Percentiles rank a stretch among this genome's conserved stretches.
These are phyloP conservation scores for Poeciliopsis infans DNA, from an alignment of 2,797 vertebrate genomes.

Conservation along the genomic window DNA sequence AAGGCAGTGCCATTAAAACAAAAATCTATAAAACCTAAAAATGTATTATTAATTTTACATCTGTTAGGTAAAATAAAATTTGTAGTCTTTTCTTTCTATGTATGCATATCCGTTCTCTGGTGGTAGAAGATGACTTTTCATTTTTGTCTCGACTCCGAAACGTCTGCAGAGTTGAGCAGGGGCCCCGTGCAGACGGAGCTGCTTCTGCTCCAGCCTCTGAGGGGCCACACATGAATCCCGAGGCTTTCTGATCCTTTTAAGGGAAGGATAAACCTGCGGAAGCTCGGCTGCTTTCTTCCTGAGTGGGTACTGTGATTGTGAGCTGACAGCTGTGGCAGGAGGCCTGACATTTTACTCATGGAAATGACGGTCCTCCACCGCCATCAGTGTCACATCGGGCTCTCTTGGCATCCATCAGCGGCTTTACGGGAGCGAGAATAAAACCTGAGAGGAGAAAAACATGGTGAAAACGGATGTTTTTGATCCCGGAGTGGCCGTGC, in stretches of 20 bases:
- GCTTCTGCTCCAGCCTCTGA: slow-evolving; percentile 16
- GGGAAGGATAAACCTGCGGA: slow-evolving; percentile 23
- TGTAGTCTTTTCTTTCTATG: neutral
- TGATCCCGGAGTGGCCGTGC: slow-evolving; percentile 62
- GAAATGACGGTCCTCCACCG: slow-evolving; percentile 72
- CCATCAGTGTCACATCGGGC: slow-evolving; percentile 76
- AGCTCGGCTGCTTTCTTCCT: slow-evolving; percentile 3
- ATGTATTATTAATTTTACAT: neutral
- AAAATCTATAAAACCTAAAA: neutral
- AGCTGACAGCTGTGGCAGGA: slow-evolving; percentile 67
- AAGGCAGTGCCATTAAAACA: too few species aligned
- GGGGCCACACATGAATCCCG: slow-evolving; percentile 55
- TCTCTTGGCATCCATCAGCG: slow-evolving; percentile 68
- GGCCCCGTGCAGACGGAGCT: neutral
- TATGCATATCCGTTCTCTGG: neutral
- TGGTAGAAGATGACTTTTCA: neutral
- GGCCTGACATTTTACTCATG: slow-evolving; percentile 77
- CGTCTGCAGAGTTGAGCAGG: neutral
- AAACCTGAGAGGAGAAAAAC: slow-evolving; percentile 28
- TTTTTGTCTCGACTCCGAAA: slow-evolving; percentile 6
- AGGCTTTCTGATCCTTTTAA: slow-evolving; percentile 34
- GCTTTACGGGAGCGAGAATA: slow-evolving; percentile 50
- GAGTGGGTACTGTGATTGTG: slow-evolving; percentile 8
- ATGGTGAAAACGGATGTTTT: slow-evolving; percentile 73
- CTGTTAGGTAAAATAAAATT: neutral